Base-by-base conservation (phyloP, 2,888 invertebrate species). In the Epinotia bilunana region DNA sequence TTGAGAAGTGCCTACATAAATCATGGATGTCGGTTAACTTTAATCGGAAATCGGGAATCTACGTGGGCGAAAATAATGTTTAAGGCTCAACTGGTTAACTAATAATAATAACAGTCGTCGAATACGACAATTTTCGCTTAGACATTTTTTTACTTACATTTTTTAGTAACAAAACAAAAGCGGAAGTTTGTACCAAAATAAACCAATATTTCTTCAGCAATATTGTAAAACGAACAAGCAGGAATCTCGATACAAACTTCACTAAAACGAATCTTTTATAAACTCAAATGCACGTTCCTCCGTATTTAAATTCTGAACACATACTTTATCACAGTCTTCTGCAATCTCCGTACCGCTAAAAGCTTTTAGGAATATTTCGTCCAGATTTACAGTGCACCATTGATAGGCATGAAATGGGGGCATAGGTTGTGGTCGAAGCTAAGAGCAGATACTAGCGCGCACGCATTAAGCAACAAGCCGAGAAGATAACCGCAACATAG, bases 1-100 rank as follows among this genome's bases (percentile, higher is more conserved):
- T 86, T 82, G 77, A 77, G 78, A 81, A 84, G 81, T 79, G 79
- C 79, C 81, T 79, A 85, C 79, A 86, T 86, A 86, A 89, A 88
- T 88, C 85, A 86, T 83, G 80, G 77, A 76, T 74, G 81, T 83
- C 81, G 80, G 82, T 81, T 77, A 82, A 84, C 77, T 85, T 85
- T 84, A 85, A 87, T 85, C 70, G 63, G 61, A 63, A 64, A 72
- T 85, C 70, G 63, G 61, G 60, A 63, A 72, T 70, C 69, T 74
- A 76, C 80, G 81, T 80, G 78, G 78, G 80, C 76, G 80, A 74
- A 77, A 77, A 80, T 79, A 77, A 79, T 80, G 77, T 74, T 72
- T 64, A 28, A 23, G 62, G 20, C 18, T 46, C 62, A 39, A 11
- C 12, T 33, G 53, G n/a, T 28, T n/a, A 49, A 23, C 9, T 49